Evolutionary conservation across 2,797 vertebrate genomes (phyloP).

Genomic region (Melanitta fusca): DNA sequence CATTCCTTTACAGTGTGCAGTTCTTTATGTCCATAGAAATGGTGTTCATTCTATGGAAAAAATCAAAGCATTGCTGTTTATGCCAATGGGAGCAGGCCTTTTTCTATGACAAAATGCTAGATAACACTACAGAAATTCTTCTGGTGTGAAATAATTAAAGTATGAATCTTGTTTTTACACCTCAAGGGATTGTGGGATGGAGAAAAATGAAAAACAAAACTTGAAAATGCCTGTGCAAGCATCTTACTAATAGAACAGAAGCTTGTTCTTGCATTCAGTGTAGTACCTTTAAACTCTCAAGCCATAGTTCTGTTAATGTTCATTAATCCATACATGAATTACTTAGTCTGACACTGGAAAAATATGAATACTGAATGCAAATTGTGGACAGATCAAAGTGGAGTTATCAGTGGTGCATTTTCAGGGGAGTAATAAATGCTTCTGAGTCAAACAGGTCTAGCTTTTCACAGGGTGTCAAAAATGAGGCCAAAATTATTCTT

Average conservation of each 20-base stretch:
- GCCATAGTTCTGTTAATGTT: neutral
- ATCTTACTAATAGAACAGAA: neutral
- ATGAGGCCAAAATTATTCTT: neutral
- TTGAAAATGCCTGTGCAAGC: neutral
- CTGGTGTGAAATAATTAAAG: neutral
- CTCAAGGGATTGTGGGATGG: neutral
- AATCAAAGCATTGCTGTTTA: neutral
- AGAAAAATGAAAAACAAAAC: neutral
- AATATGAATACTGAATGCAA: neutral
- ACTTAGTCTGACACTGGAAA: neutral
- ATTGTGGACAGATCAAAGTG: neutral
- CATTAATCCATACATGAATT: slow-evolving; percentile 13
- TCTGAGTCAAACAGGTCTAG: neutral
- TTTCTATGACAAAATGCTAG: slow-evolving; percentile 6
- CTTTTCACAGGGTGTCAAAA: neutral
- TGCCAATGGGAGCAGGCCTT: neutral
- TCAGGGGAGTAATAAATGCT: neutral
- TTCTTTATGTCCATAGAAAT: neutral
- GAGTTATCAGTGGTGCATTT: neutral
- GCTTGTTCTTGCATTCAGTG: neutral
- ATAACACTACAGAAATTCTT: neutral
- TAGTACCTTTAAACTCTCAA: neutral
- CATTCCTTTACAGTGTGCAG: neutral
- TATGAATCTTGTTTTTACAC: neutral
- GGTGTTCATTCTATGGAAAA: neutral